Conservation (phyloP, 2,888 invertebrate species). For the Cistogaster globosa region DNA sequence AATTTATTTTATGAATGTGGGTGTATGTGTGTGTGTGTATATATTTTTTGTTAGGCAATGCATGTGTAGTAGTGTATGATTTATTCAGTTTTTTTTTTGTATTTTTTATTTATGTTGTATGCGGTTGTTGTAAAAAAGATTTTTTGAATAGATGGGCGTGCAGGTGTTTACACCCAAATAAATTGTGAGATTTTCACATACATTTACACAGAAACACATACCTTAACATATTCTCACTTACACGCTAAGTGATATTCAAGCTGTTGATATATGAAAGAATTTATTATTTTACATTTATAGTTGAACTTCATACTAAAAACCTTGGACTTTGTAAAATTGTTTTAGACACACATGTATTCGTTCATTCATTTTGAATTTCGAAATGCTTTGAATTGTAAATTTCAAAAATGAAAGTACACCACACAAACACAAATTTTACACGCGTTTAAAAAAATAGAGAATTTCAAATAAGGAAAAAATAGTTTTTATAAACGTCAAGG, state of each 20-base stretch:
- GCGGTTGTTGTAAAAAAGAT: conserved; percentile 38
- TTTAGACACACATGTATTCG: conserved; percentile 13
- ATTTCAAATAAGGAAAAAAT: conserved; percentile 11
- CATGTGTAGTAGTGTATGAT: neutral
- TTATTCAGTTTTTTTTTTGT: conserved; percentile 10
- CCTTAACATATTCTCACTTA: neutral
- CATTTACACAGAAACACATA: neutral
- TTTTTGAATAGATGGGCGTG: conserved; percentile 42
- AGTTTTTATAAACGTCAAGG: conserved; percentile 33
- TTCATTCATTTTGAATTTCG: conserved; percentile 27
- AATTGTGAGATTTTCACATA: neutral
- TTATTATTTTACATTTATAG: conserved; percentile 30
- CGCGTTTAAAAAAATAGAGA: neutral
- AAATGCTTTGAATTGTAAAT: conserved; percentile 55
- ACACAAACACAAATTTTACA: neutral
- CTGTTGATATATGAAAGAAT: conserved; percentile 4
- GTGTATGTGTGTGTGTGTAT: neutral
- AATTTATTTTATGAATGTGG: too few species aligned
- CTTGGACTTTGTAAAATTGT: conserved; percentile 48
- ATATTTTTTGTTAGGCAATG: conserved; percentile 8
- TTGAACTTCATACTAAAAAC: conserved; percentile 44
- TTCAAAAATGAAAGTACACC: neutral
- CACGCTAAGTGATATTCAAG: conserved; percentile 3
- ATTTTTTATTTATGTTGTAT: conserved; percentile 33
- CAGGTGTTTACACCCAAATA: conserved; percentile 6